Base-by-base conservation (phyloP, 2,113 vertebrate genomes). In the Progne subis region DNA sequence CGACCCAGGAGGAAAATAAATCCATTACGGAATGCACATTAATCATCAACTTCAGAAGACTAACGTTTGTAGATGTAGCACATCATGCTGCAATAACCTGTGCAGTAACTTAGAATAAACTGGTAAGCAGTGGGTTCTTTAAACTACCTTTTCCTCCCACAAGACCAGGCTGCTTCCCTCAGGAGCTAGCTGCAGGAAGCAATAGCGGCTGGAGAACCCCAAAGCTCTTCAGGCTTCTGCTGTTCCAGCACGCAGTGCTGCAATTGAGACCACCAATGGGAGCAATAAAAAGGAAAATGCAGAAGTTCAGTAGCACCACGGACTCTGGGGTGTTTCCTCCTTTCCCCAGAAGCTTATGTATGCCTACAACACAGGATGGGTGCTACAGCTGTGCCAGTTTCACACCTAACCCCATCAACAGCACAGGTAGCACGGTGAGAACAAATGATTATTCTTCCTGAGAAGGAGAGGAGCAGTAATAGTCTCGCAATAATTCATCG, bases 191-290 rank as follows among this genome's bases (percentile, higher is more conserved):
- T 72, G 50, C 43, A 77, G 46, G 71, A 71, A 85, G 44, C 21
- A 69, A 59, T 17, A 94, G 25, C 0, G 0, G 41, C 31, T 8
- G 1, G 18, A 64, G 53, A 72, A 43, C 9, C 34, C 9, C 53
- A 60, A 65, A 80, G n/a, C 10, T 83, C 50, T 55, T 70, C 50
- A 75, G n/a, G 37, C 8, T 88, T 76, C 49, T 92, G 37, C 49
- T 56, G 8, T 21, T 20, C 7, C 41, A 59, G 15, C 1, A 1
- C 5, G 0, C 21, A 68, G 28, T 72, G 34, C 25, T 8, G 1
- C 29, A 77, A 3, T 32, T 47, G 29, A 85, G 37, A 72, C 25
- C 59, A 65, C 19, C 7, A 59, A 43, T 6, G 8, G 13, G 20
- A 78, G 32, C 12, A 77, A 49, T 20, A 61, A 63, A 70, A 61